Evolutionary conservation across 2,888 invertebrate species (phyloP), one percentile per base, ranked within the genome.

Genomic region (Philereme transversata): DNA sequence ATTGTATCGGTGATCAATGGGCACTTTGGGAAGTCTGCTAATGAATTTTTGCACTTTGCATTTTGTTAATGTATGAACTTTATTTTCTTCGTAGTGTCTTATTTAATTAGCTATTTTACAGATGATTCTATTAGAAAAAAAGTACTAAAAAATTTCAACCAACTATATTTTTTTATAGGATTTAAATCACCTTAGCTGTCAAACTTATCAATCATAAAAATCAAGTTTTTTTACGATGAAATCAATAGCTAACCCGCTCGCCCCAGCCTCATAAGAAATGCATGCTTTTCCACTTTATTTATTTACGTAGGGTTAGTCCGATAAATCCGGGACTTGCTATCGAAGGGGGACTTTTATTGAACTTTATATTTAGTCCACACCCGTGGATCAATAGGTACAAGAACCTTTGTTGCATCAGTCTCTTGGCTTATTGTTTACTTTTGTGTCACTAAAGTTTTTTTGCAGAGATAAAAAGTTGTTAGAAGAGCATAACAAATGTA

Each of bases 281-380:
- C 88, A 92, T 88, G 86, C 79, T 76, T 78, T 76, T 81, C 78
- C 82, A 83, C 78, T 88, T 92, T 92, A 91, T 90, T 91, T 91
- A 91, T 92, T 91, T 89, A 92, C 84, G 88, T 86, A 88, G 90
- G 90, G 90, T 88, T 87, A 88, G 86, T 76, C 77, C 91, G 89
- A 90, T 90, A 90, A 92, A 91, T 92, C 91, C 87, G 83, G 80
- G 88, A 82, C 84, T 87, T 82, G 76, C 81, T 82, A 85, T 87
- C 79, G 81, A 74, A 75, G 85, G 88, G 79, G 90, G 87, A 89
- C 84, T 88, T 91, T 90, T 90, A 90, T 91, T 88, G 90, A 85
- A 90, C 87, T 87, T 87, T 89, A 89, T 88, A 90, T 90, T 89
- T 84, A 83, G 86, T 86, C 82, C 81, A 83, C 86, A 84, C 85